Percentiles rank a stretch among this genome's conserved stretches.
Conservation (phyloP, 92 coral and sea anemone genomes). For the Porites lobata region DNA sequence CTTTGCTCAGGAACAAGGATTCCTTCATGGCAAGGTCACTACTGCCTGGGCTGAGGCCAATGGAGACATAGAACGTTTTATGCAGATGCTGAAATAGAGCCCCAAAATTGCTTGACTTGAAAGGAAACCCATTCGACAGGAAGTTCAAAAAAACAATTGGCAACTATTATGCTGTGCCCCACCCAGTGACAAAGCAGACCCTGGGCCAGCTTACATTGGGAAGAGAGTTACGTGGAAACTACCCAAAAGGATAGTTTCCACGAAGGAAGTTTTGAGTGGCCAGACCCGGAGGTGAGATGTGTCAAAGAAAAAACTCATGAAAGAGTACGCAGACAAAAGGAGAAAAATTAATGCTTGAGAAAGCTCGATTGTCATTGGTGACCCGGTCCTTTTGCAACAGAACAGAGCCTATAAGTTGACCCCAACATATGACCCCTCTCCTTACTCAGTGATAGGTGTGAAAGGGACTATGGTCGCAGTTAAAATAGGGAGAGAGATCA, state of each 20-base stretch:
- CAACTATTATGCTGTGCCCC: no score
- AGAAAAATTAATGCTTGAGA: not conserved
- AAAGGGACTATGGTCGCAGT: constrained; percentile 36
- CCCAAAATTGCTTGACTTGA: no score
- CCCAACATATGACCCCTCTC: constrained; percentile 20
- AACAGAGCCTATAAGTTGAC: not conserved
- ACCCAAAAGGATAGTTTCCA: not conserved
- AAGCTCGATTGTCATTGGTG: constrained; percentile 25
- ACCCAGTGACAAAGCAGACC: not conserved
- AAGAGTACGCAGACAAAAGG: constrained; percentile 12
- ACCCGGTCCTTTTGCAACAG: constrained; percentile 22
- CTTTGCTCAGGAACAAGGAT: constrained; percentile 37
- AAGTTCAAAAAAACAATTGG: no score
- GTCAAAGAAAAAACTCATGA: not conserved
- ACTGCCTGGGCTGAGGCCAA: constrained; percentile 33
- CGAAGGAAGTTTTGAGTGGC: not conserved
- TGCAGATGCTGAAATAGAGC: not conserved
- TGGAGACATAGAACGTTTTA: constrained; percentile 3
- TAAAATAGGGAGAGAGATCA: constrained; percentile 21
- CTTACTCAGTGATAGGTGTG: constrained; percentile 19
- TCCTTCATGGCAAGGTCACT: constrained; percentile 32
- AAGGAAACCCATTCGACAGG: no score
- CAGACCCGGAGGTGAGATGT: not conserved
- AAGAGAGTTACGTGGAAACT: not conserved
- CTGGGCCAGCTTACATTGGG: not conserved